These are phyloP conservation scores for Oryzias celebensis DNA, from an alignment of 2,113 vertebrate species.

Conservation along the genomic window DNA sequence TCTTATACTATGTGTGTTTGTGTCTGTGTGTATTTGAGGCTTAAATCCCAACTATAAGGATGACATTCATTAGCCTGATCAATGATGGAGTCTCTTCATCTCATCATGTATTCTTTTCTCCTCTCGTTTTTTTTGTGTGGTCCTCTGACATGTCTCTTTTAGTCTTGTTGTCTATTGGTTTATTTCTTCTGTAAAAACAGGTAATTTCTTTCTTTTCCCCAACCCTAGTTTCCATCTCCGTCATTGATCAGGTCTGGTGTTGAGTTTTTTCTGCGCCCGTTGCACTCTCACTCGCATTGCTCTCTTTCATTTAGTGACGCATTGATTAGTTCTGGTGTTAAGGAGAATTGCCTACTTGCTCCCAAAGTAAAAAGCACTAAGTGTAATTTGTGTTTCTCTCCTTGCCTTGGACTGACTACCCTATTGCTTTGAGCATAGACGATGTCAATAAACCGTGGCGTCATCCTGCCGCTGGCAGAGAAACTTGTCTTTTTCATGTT, in stretches of 20 bases:
- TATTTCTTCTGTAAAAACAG: neutral
- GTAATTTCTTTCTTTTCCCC: constrained; percentile 2
- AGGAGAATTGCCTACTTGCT: constrained; percentile 65
- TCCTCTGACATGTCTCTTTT: neutral
- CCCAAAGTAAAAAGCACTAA: constrained; percentile 67
- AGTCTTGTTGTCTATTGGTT: neutral
- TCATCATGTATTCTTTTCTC: neutral
- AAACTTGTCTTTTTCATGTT: constrained; percentile 44
- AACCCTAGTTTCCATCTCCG: constrained; percentile 2
- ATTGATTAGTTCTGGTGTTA: constrained; percentile 72
- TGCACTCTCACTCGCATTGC: constrained; percentile 3
- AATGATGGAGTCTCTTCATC: constrained; percentile 36
- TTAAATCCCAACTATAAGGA: constrained; percentile 28
- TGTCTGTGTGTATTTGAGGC: constrained; percentile 18
- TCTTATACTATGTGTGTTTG: constrained; percentile 3
- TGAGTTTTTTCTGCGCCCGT: constrained; percentile 8
- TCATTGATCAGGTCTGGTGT: constrained; percentile 50
- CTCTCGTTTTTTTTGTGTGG: constrained; percentile 1
- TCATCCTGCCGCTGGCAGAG: constrained; percentile 41
- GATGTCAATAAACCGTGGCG: constrained; percentile 57
- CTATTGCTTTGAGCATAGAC: constrained; percentile 48
- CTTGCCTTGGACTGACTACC: constrained; percentile 24
- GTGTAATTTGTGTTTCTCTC: constrained; percentile 53
- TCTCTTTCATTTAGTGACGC: constrained; percentile 42
- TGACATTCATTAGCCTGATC: constrained; percentile 51